phyloP scores from a whole-genome alignment of 2,113 vertebrate genomes.

The Toxotes chatareus region DNA sequence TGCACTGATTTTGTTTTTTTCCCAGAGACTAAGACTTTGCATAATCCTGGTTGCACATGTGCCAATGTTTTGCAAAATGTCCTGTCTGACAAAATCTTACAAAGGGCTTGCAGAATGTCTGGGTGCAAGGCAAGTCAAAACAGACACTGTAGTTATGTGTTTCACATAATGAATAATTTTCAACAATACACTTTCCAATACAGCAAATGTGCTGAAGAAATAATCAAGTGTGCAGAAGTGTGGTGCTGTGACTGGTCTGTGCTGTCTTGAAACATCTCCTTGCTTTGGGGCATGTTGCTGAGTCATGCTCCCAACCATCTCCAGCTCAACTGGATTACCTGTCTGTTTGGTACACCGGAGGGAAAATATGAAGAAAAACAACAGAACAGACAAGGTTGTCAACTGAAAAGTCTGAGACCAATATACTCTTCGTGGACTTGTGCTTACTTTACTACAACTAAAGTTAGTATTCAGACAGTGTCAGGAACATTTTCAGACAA shows the following conservation, averaged over 20 bases:
- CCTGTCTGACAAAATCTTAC: background rate
- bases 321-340: constrained; percentile 38
- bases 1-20: background rate
- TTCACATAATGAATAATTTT: background rate
- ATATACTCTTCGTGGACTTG: background rate
- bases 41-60: background rate
- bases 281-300: constrained; percentile 32
- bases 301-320: constrained; percentile 46
- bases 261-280: constrained; percentile 13
- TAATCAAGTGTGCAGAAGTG: background rate
- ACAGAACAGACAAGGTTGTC: background rate
- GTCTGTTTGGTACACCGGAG: constrained; percentile 18
- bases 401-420: background rate
- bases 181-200: background rate
- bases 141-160: background rate
- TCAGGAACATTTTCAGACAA: background rate
- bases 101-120: background rate
- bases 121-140: background rate
- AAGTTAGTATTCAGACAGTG: background rate
- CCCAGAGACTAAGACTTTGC: background rate
- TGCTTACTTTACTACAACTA: background rate
- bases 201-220: constrained; percentile 9
- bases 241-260: constrained; percentile 2
- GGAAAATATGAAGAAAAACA: constrained; percentile 1
- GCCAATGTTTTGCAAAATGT: background rate